Base-by-base conservation (phyloP, 2,888 invertebrate species). In the Eristalinus aeneus region DNA sequence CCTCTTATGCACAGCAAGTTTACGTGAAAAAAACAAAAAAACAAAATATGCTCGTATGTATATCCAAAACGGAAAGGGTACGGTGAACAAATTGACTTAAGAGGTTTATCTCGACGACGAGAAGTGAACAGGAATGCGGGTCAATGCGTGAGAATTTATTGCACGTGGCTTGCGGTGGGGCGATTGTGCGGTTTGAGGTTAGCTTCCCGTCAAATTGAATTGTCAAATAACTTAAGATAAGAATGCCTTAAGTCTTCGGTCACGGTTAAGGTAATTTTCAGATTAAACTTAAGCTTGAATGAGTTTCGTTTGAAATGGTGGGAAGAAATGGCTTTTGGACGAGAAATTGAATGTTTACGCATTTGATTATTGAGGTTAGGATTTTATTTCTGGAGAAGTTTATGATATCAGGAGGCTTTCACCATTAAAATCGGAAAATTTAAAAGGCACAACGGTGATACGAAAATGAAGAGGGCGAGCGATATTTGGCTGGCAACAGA, bases 51-150 rank as follows among this genome's bases (percentile, higher is more conserved):
- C n/a, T n/a, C n/a, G n/a, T n/a, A n/a, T n/a, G n/a, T n/a, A n/a
- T n/a, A n/a, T 27, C 27, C 27, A 27, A 27, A 46, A 16, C 8
- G 46, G 16, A 46, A 46, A 46, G 46, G 46, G 46, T 16, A 46
- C 68, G 64, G 58, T 31, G 73, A 73, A 81, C 81, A 85, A 85
- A 85, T 85, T 77, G 76, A 65, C 64, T 85, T 81, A 77, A 81
- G 76, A 54, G 68, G 63, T 60, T 81, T 76, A 85, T 85, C 80
- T 63, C 61, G 71, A 75, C 22, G 39, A 36, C 10, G 32, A 72
- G n/a, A 36, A 65, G 58, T 23, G 10, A 34, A 16, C 46, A 46
- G 46, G 46, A 46, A 75, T 74, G 54, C 58, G 58, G 65, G 71
- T 27, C 69, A 71, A 54, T 69, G 73, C 74, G 73, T 79, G 69